Base-by-base conservation (phyloP, 2,113 vertebrate species). In the Ctenodactylus gundi region DNA sequence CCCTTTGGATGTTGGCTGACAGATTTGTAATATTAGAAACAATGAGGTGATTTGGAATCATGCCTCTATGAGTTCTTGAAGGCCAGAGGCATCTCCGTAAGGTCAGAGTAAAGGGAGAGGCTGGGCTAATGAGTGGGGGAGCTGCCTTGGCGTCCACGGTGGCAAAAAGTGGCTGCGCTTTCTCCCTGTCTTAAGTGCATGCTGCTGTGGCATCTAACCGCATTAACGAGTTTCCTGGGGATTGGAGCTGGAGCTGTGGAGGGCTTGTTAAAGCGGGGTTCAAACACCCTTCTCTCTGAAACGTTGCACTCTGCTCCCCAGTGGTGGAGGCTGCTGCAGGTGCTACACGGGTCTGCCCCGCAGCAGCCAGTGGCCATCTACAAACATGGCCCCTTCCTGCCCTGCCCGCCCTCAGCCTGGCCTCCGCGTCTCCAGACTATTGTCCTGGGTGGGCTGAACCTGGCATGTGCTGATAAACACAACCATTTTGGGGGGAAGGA, bases 161-260 rank as follows among this genome's bases (percentile, higher is more conserved):
- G 72, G 39, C 7, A 70, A 85, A 95, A 73, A 36, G 78, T 1
- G 41, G 70, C 31, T 68, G 27, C 83, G 1, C 41, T 95, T 68
- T 65, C 51, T 60, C 53, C 53, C 41, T 10, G 84, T 84, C 84
- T 83, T 80, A 53, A 81, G 94, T 46, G 29, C 55, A 87, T 44
- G 36, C 75, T 34, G 84, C 96, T 39, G 0, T 90, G 76, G 91
- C 89, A 90, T 92, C 89, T 77, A 90, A 93, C 91, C 77, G 80
- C 80, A 36, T 84, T 97, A 97, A 97, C 85, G 95, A 97, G 96
- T 91, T 97, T 97, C 96, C 93, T 78, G 96, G 96, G 94, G 96
- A 96, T 95, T 84, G 76, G 27, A 86, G 13, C 80, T 7, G 44
- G 64, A 73, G 96, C 78, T 41, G 85, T 46, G 44, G 60, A 94